phyloP scores from a whole-genome alignment of 2,888 invertebrate genomes.

The Amblyteles armatorius region DNA sequence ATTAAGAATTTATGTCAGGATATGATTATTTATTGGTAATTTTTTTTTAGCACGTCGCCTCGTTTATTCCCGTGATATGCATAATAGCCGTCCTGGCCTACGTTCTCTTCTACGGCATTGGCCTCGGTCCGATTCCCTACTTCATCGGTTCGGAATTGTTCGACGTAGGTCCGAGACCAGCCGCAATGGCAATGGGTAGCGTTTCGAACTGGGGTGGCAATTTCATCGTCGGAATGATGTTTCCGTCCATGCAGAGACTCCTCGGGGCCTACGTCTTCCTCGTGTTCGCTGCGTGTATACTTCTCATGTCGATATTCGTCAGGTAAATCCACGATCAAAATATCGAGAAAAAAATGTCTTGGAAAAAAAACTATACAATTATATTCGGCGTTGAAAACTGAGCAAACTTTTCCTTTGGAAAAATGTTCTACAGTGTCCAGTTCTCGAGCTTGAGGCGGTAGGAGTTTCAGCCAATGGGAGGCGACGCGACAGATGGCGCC shows the following conservation, averaged over 20 bases:
- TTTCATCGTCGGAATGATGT: constrained; percentile 93
- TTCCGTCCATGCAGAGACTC: constrained; percentile 87
- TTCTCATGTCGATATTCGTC: constrained; percentile 87
- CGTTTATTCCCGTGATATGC: constrained; percentile 91
- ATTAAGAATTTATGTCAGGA: too few species aligned
- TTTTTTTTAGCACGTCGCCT: constrained; percentile 86
- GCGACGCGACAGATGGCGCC: too few species aligned
- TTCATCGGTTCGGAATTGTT: constrained; percentile 95
- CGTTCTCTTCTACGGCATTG: constrained; percentile 93
- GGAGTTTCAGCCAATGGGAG: background rate
- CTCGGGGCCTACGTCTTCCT: constrained; percentile 91
- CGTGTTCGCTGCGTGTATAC: constrained; percentile 88
- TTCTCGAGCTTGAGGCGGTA: background rate
- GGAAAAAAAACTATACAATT: background rate
- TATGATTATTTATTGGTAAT: constrained; percentile 27
- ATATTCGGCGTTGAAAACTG: background rate
- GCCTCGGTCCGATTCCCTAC: constrained; percentile 94
- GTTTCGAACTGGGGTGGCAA: constrained; percentile 95
- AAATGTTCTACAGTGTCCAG: background rate
- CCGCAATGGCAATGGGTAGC: constrained; percentile 95
- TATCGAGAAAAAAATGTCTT: background rate
- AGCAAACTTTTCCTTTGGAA: background rate
- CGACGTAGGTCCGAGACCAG: constrained; percentile 93
- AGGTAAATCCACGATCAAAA: constrained; percentile 84
- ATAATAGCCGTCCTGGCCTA: constrained; percentile 90